Evolutionary conservation across 2,888 invertebrate species (phyloP).

Genomic region (Philereme transversata): DNA sequence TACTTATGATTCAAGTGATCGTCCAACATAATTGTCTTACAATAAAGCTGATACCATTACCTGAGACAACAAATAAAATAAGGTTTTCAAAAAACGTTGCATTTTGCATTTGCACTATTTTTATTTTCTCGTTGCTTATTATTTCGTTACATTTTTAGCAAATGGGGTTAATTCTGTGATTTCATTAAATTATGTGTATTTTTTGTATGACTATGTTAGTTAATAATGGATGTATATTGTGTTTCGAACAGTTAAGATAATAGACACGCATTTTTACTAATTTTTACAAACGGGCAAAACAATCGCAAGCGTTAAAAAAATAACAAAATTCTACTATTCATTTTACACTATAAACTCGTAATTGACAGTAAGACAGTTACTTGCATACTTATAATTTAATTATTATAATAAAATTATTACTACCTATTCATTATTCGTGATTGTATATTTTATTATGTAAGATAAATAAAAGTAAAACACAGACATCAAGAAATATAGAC

Average conservation of each 20-base stretch:
- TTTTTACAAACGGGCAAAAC: slow-evolving; percentile 16
- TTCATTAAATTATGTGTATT: background rate
- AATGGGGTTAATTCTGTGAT: background rate
- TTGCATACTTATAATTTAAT: slow-evolving; percentile 17
- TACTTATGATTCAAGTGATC: slow-evolving; percentile 10
- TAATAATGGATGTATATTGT: background rate
- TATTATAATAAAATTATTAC: background rate
- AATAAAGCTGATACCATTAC: background rate
- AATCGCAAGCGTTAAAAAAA: slow-evolving; percentile 10
- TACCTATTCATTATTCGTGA: slow-evolving; percentile 14
- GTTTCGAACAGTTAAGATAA: background rate
- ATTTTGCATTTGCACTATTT: slow-evolving; percentile 5
- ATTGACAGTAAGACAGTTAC: slow-evolving; percentile 37
- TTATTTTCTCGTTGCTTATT: slow-evolving; percentile 1
- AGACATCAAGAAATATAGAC: slow-evolving; percentile 3
- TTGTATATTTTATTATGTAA: slow-evolving; percentile 9
- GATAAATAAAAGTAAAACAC: slow-evolving; percentile 2
- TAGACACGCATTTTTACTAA: slow-evolving; percentile 6
- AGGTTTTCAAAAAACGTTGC: background rate
- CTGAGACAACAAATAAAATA: background rate
- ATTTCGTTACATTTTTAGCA: background rate
- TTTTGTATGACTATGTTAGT: background rate
- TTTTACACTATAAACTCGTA: slow-evolving; percentile 33
- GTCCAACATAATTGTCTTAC: slow-evolving; percentile 2
- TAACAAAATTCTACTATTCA: slow-evolving; percentile 17